Percentiles rank a stretch among this genome's conserved stretches.
Conservation (phyloP, 2,888 invertebrate genomes). For the Cloeon dipterum region DNA sequence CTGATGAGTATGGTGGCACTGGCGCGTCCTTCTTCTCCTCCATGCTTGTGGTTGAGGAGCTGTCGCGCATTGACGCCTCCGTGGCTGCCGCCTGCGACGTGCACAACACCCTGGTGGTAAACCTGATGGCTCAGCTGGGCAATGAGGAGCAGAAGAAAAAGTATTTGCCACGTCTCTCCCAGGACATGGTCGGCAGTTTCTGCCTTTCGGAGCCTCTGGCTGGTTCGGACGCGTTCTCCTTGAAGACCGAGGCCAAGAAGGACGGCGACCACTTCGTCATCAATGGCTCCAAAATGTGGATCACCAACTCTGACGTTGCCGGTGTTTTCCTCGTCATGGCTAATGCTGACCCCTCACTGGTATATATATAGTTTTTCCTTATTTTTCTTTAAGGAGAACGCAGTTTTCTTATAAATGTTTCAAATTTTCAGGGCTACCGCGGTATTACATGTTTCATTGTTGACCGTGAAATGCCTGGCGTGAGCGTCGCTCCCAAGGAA, state of each 20-base stretch:
- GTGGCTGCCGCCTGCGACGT: conserved; percentile 78
- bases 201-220: conserved; percentile 76
- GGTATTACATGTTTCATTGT: conserved; percentile 94
- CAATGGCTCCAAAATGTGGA: conserved; percentile 96
- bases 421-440: conserved; percentile 51
- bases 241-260: conserved; percentile 79
- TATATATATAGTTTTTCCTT: conserved; percentile 16
- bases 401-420: conserved; percentile 2
- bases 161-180: conserved; percentile 65
- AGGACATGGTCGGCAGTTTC: conserved; percentile 76
- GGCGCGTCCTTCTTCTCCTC: conserved; percentile 77
- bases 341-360: conserved; percentile 68
- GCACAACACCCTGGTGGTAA: conserved; percentile 84
- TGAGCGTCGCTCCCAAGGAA: conserved; percentile 78
- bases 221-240: conserved; percentile 88
- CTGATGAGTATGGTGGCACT: conserved; percentile 67
- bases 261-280: conserved; percentile 70
- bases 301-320: conserved; percentile 85
- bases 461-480: conserved; percentile 66
- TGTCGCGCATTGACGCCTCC: conserved; percentile 79
- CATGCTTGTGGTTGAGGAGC: conserved; percentile 74
- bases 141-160: conserved; percentile 74
- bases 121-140: conserved; percentile 59
- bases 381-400: background rate
- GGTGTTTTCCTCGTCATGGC: conserved; percentile 87